Base-by-base conservation (phyloP, 2,888 invertebrate species). In the Hypolimnas misippus region DNA sequence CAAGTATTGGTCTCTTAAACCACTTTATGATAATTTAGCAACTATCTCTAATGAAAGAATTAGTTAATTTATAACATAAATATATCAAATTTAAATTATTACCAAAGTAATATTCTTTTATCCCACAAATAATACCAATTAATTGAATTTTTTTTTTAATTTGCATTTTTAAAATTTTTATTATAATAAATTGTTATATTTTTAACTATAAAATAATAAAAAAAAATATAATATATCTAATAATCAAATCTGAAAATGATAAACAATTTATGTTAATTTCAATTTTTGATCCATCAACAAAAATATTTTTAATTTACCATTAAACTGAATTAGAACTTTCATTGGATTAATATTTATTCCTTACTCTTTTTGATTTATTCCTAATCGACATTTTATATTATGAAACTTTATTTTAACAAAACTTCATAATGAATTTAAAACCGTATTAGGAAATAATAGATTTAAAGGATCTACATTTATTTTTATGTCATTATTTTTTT, bases 41-140 rank as follows among this genome's bases (percentile, higher is more conserved):
- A 68, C 77, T 94, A 94, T 93, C 93, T 93, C 92, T 94, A 93
- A 93, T 94, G 93, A 92, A 92, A 93, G 94, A 94, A 90, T 93
- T 93, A 87, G 84, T 89, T 89, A 92, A 87, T 83, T 73, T 40
- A 77, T 86, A 87, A 87, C 87, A 82, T 87, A 83, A 94, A 92
- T 88, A 92, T 94, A 94, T 95, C 94, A 94, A 92, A 87, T 92
- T 94, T 92, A 94, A 94, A 93, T 94, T 89, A 93, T 93, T 93
- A 91, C 76, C 40, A 68, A 66, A 71, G 83, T 87, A 92, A 92
- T 94, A 94, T 93, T 93, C 93, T 93, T 94, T 93, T 84, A 94
- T 95, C 0, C 94, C 94, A 61, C 95, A 95, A 93, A 94, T 95
- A 94, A 33, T 33, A 33, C 33, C 8, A 33, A 33, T 33, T 25